Evolutionary conservation across 2,888 invertebrate genomes (phyloP), one percentile per base, ranked within the genome.

Genomic region (Pelosia muscerda): DNA sequence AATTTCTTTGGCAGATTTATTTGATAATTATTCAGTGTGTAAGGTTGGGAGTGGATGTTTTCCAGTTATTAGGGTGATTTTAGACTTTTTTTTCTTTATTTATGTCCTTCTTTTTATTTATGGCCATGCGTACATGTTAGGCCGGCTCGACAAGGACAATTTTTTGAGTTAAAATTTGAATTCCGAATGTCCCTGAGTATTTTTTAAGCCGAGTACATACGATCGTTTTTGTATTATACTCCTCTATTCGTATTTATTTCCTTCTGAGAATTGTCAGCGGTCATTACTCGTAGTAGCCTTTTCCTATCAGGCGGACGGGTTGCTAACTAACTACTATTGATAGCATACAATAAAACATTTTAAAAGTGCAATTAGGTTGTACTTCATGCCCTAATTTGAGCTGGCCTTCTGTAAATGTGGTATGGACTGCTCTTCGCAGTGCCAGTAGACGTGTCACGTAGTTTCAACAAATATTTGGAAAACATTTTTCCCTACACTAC

Each of bases 21-120:
- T 63, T 56, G 84, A 88, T 90, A 87, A 92, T 91, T 92, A 91
- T 88, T 88, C 90, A 87, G 77, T 81, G 83, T 84, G 42, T 63
- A 38, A 38, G 19, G 42, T 28, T 42, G 1, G 22, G 28, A 56
- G 55, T 55, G 34, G 22, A 34, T 19, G 28, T 57, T 57, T 28
- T 57, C 28, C 25, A 57, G 57, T 9, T 28, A 57, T 28, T 31
- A 31, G n/a, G 57, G 13, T 23, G 25, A 23, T 0, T 8, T 19
- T 49, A 0, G 13, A 15, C 8, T 26, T 55, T 26, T 55, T 55
- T 25, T 19, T 42, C 1, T 8, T 19, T 49, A 31, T 31, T 8
- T n/a, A 15, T 38, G 0, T 38, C 4, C n/a, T 6, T 49, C n/a
- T n/a, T 19, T 23, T 23, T 23, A 34, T 34, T 34, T 59, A 15